Evolutionary conservation across 35 echinoderm and acorn worm species (phyloP).

Genomic region (Strongylocentrotus purpuratus): DNA sequence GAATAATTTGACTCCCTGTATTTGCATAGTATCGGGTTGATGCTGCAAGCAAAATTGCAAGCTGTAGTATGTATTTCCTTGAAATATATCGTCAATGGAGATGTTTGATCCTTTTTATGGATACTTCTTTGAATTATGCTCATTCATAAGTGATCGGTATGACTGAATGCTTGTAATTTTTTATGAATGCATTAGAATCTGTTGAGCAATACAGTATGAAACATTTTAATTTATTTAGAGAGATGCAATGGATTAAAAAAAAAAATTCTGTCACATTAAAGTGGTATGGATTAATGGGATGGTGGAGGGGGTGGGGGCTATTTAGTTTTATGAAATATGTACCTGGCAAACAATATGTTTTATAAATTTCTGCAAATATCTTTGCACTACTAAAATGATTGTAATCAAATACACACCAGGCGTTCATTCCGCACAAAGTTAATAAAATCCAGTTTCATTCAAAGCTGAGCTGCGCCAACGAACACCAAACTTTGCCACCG

Average conservation of each 20-base stretch:
- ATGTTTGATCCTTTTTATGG: neutral
- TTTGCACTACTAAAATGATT: neutral
- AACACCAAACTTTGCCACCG: neutral
- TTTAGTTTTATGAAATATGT: too few relatives aligned
- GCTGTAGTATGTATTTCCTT: neutral
- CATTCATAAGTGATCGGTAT: neutral
- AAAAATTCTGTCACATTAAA: neutral
- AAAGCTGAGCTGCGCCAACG: neutral
- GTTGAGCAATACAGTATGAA: too few relatives aligned
- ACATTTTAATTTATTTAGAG: too few relatives aligned
- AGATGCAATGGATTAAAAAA: too few relatives aligned
- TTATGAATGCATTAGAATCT: neutral
- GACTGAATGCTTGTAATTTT: neutral
- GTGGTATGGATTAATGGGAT: too few relatives aligned
- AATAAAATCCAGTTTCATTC: neutral
- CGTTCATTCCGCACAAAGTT: neutral
- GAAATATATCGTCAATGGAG: neutral
- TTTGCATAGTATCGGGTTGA: neutral
- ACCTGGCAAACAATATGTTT: neutral
- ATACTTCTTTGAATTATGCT: neutral
- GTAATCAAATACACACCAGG: neutral
- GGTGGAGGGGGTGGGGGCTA: too few relatives aligned
- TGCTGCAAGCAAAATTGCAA: neutral
- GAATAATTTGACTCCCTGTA: neutral
- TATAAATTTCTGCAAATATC: neutral